Evolutionary conservation across 2,113 vertebrate genomes (phyloP).

Genomic region (Stictonetta naevosa): DNA sequence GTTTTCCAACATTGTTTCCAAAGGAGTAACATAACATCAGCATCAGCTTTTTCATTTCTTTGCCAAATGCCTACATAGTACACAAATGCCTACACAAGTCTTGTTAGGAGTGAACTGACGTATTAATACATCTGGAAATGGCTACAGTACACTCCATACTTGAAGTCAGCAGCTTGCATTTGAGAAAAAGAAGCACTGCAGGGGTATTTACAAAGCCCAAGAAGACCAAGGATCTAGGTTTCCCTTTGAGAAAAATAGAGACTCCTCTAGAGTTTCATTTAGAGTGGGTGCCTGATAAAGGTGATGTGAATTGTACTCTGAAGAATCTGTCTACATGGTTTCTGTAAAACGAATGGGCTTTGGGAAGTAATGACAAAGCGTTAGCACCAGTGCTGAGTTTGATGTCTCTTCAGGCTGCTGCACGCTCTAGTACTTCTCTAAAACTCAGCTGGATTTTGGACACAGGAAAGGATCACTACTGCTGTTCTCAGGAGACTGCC

Average conservation of each 20-base stretch:
- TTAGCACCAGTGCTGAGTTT: accelerated
- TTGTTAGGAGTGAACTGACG: background rate
- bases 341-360: background rate
- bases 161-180: background rate
- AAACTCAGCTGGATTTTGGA: background rate
- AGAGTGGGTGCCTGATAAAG: background rate
- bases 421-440: background rate
- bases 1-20: background rate
- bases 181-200: background rate
- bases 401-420: background rate
- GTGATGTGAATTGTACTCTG: background rate
- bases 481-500: background rate
- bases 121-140: background rate
- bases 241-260: background rate
- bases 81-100: background rate
- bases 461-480: background rate
- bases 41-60: background rate
- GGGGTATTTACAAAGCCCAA: background rate
- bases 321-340: background rate
- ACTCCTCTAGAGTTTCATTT: background rate
- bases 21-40: background rate
- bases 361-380: background rate
- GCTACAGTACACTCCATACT: background rate
- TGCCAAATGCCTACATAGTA: background rate
- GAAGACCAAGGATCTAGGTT: background rate